Percentiles rank a stretch among this genome's conserved stretches.
These are phyloP conservation scores for Atlantisia rogersi DNA, from an alignment of 2,113 vertebrate species.

Conservation along the genomic window DNA sequence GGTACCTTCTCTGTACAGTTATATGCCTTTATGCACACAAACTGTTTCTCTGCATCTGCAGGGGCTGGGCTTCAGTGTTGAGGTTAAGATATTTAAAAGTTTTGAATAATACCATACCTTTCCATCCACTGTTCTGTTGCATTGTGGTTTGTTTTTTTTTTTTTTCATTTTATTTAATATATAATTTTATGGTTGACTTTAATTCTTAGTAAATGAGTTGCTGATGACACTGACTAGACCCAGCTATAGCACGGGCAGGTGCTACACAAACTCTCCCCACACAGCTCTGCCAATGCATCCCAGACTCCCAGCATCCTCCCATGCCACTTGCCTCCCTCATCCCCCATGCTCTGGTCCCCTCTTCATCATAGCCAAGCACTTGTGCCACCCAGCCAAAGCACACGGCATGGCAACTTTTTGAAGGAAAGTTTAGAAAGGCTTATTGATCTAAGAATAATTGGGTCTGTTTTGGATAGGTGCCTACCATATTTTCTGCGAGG, in stretches of 20 bases:
- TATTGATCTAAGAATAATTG: background rate
- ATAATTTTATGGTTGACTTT: background rate
- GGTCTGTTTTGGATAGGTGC: fast-evolving
- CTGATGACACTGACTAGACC: slow-evolving; percentile 8
- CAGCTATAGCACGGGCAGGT: slow-evolving; percentile 5
- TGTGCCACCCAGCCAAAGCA: background rate
- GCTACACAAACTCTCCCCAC: background rate
- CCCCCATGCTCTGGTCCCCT: fast-evolving
- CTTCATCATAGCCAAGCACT: fast-evolving
- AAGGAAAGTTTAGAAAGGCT: background rate
- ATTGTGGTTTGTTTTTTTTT: background rate
- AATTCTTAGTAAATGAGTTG: background rate
- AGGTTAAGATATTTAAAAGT: background rate
- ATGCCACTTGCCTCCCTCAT: background rate
- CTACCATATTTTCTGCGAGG: background rate
- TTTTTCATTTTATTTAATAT: background rate
- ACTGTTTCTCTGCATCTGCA: background rate
- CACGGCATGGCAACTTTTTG: fast-evolving
- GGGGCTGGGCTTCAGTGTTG: background rate
- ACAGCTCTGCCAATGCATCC: background rate
- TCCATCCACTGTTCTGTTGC: background rate
- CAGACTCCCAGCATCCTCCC: background rate
- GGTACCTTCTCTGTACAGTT: background rate
- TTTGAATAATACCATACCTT: background rate
- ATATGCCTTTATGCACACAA: background rate